Conservation (phyloP, 2,888 invertebrate species). For the Cerastis leucographa region DNA sequence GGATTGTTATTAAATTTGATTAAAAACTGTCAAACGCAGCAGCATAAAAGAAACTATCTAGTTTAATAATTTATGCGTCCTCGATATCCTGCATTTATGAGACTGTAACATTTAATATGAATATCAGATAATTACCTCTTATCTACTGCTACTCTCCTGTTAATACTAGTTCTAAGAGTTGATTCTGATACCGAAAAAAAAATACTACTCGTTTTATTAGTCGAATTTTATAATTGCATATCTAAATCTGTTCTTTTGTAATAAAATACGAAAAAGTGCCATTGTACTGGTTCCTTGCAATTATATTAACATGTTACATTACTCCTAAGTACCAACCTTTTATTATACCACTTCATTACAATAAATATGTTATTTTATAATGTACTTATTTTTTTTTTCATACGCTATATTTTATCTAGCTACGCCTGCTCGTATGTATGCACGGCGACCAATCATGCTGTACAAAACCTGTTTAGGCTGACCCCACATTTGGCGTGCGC, state of each 20-base stretch:
- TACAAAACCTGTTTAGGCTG: too few species aligned
- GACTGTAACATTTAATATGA: constrained; percentile 65
- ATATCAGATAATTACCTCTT: constrained; percentile 46
- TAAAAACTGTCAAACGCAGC: constrained; percentile 70
- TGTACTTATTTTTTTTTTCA: constrained; percentile 43
- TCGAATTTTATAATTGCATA: constrained; percentile 47
- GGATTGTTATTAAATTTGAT: constrained; percentile 49
- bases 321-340: constrained; percentile 76
- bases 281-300: constrained; percentile 83
- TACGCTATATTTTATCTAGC: neutral
- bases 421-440: neutral
- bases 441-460: too few species aligned
- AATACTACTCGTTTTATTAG: constrained; percentile 38
- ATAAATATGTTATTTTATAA: constrained; percentile 85
- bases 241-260: constrained; percentile 39
- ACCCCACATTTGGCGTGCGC: too few species aligned
- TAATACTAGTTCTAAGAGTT: constrained; percentile 63
- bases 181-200: constrained; percentile 38
- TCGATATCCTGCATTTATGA: constrained; percentile 79
- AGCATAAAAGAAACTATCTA: constrained; percentile 73
- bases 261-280: constrained; percentile 75
- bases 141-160: constrained; percentile 53
- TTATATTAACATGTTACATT: constrained; percentile 70
- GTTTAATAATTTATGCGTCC: constrained; percentile 69
- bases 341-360: constrained; percentile 83